phyloP scores from a whole-genome alignment of 2,113 vertebrate genomes.

The Perccottus glenii region DNA sequence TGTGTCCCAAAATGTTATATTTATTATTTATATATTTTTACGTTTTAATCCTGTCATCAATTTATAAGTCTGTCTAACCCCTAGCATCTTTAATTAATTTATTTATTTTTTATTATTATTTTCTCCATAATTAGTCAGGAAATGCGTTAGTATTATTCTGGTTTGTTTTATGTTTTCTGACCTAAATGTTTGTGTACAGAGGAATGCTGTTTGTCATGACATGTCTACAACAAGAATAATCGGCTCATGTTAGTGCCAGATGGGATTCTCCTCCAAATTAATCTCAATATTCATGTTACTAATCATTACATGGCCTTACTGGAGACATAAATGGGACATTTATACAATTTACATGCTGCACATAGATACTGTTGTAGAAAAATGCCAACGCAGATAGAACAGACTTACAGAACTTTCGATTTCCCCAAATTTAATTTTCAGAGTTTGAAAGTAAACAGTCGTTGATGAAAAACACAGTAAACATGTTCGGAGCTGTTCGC shows the following conservation, averaged over 20 bases:
- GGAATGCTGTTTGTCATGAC: constrained; percentile 11
- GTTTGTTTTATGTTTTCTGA: not conserved
- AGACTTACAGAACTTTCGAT: not conserved
- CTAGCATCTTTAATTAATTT: no score
- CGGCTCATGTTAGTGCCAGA: constrained; percentile 22
- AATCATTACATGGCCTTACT: constrained; percentile 1
- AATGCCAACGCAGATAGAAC: constrained; percentile 1
- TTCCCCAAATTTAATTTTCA: constrained; percentile 22
- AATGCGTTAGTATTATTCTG: not conserved
- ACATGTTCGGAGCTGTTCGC: constrained; percentile 38
- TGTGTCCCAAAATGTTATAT: no score
- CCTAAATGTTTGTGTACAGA: not conserved
- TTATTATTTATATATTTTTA: no score
- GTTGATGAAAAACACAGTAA: constrained; percentile 36
- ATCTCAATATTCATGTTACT: not conserved
- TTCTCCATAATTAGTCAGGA: no score
- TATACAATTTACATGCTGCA: constrained; percentile 15
- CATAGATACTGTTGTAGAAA: constrained; percentile 20
- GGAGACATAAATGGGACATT: not conserved
- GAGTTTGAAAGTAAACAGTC: constrained; percentile 27
- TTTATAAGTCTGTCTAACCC: no score
- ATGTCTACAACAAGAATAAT: constrained; percentile 32
- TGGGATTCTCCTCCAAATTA: constrained; percentile 23
- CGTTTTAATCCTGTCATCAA: no score
- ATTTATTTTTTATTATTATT: no score